Evolutionary conservation across 2,113 vertebrate genomes (phyloP), one percentile per base, ranked within the genome.

Genomic region (Peucedramus taeniatus): DNA sequence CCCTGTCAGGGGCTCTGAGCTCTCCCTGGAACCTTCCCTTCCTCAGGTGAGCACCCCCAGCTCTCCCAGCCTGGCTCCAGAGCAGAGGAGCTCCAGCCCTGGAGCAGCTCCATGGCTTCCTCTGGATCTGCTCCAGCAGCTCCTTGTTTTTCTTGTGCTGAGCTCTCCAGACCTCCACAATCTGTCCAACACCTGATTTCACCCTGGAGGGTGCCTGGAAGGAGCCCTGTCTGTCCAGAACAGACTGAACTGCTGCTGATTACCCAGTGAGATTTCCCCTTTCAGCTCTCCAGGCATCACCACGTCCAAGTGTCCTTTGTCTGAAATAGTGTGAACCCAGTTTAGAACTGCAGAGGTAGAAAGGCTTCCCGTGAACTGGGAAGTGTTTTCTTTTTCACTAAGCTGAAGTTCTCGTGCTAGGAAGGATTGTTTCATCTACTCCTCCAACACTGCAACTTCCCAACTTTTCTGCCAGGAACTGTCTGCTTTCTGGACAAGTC

Each of bases 161-260:
- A 49, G 42, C 31, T 54, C 8, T 80, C 35, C 35, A 50, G 66
- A 12, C 22, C 26, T 64, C 26, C 35, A 23, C 7, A 22, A 11
- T 49, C 50, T 0, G 0, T 64, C 50, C 65, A n/a, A 13, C 5
- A 4, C 49, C n/a, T 66, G 61, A 79, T 31, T 83, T 66, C 18
- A 30, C 15, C 51, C 40, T 0, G 1, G 23, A 17, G 9, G 28
- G 15, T 15, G 14, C 0, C 0, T 30, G 37, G n/a, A 19, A 63
- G 37, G n/a, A 14, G 17, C 16, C 31, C 15, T 24, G 0, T 40
- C 27, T 86, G n/a, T 45, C 54, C 33, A 40, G n/a, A 63, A 11
- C 19, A 50, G 24, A 0, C 1, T 19, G 6, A 77, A 10, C 53
- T 53, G 33, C 53, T 87, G 22, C 56, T 59, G 33, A 15, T 76